Evolutionary conservation across 2,113 vertebrate genomes (phyloP).

Genomic region (Nothobranchius furzeri): DNA sequence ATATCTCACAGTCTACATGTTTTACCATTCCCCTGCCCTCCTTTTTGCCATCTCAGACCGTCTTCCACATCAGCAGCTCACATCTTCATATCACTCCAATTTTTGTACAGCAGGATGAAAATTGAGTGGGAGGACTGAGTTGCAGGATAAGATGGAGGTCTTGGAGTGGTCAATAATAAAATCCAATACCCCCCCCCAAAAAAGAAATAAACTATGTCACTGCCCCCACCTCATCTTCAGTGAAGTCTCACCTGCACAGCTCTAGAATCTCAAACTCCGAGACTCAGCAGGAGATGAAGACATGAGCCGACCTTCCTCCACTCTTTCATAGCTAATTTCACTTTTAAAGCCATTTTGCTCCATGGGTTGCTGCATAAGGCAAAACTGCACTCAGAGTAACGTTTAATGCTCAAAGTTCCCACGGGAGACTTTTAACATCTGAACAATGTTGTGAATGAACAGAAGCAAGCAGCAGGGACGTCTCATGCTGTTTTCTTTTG

Average conservation of each 20-base stretch:
- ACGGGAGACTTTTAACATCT: constrained; percentile 21
- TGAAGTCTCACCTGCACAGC: constrained; percentile 39
- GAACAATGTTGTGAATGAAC: constrained; percentile 23
- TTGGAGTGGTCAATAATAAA: constrained; percentile 75
- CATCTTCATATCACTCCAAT: constrained; percentile 79
- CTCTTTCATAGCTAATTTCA: constrained; percentile 28
- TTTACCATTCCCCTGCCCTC: constrained; percentile 50
- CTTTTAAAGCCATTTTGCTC: constrained; percentile 38
- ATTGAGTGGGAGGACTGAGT: constrained; percentile 75
- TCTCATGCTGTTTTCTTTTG: neutral
- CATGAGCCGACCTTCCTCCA: constrained; percentile 7
- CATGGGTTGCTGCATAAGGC: constrained; percentile 14
- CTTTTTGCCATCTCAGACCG: constrained; percentile 50
- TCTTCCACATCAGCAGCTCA: constrained; percentile 68
- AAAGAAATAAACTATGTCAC: constrained; percentile 33
- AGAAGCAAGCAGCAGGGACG: neutral
- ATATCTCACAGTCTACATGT: constrained; percentile 56
- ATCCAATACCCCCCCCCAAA: constrained; percentile 69
- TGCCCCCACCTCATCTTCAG: constrained; percentile 16
- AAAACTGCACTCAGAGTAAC: constrained; percentile 13
- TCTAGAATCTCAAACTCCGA: constrained; percentile 53
- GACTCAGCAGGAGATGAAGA: constrained; percentile 33
- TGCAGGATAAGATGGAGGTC: constrained; percentile 77
- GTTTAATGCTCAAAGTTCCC: constrained; percentile 22
- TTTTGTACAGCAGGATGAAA: constrained; percentile 73